These are phyloP conservation scores for Prorops nasuta DNA, from an alignment of 1,140 invertebrate genomes.

Conservation along the genomic window DNA sequence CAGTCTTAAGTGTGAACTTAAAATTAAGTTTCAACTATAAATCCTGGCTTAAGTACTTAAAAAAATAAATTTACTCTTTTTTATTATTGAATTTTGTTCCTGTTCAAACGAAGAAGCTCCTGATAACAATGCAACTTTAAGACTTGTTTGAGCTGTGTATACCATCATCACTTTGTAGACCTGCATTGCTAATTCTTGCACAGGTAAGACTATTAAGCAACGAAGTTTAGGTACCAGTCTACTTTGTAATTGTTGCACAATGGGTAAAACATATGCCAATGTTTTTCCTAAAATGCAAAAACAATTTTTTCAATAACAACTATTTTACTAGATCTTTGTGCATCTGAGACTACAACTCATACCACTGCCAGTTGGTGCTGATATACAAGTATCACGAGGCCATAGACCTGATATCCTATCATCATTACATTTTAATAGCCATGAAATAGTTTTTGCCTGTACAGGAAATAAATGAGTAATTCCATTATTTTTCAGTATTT, in stretches of 20 bases:
- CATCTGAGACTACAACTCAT: background rate
- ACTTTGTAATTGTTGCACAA: constrained; percentile 69
- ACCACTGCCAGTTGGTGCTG: constrained; percentile 95
- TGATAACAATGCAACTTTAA: constrained; percentile 74
- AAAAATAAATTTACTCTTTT: constrained; percentile 60
- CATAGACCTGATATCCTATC: constrained; percentile 61
- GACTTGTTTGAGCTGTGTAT: constrained; percentile 68
- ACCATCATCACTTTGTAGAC: constrained; percentile 80
- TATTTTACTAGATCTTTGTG: background rate
- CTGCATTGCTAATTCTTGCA: constrained; percentile 87
- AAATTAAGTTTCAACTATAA: constrained; percentile 9
- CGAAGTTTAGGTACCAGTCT: constrained; percentile 63
- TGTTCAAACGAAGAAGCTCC: constrained; percentile 70
- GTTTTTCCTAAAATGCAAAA: constrained; percentile 69
- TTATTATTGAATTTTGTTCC: constrained; percentile 75
- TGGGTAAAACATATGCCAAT: constrained; percentile 88
- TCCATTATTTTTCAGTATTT: constrained; percentile 69
- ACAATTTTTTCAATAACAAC: constrained; percentile 1
- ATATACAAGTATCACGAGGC: constrained; percentile 91
- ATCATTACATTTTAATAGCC: constrained; percentile 66
- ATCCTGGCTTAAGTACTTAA: constrained; percentile 10
- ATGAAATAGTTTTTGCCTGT: constrained; percentile 82
- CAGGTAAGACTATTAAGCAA: constrained; percentile 87
- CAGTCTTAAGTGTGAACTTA: background rate
- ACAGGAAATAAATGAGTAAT: constrained; percentile 83